Conservation (phyloP, 2,113 vertebrate genomes). For the Neofelis nebulosa region DNA sequence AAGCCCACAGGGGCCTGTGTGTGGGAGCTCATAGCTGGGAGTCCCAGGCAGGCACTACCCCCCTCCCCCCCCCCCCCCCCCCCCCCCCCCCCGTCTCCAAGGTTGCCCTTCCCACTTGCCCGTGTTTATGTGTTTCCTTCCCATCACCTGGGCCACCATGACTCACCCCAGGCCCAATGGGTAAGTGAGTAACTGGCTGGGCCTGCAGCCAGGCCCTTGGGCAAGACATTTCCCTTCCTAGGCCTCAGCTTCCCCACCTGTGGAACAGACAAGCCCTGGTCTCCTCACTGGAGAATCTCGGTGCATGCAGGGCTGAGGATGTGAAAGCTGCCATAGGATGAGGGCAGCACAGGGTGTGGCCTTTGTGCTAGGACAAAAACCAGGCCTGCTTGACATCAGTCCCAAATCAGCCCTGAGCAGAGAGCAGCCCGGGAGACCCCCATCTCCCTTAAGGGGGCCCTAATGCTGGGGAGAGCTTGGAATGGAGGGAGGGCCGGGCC, state of each 20-base stretch:
- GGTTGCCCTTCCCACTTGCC: neutral
- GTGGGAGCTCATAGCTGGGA: neutral
- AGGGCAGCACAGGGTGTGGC: neutral
- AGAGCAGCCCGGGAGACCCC: neutral
- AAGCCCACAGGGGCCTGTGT: neutral
- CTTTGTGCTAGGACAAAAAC: neutral
- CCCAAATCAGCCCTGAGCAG: neutral
- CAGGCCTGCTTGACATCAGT: neutral
- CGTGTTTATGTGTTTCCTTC: conserved; percentile 57
- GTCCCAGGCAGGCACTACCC: neutral
- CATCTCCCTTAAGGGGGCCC: neutral
- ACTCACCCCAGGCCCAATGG: conserved; percentile 41
- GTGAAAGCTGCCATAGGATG: neutral
- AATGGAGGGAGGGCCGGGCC: neutral
- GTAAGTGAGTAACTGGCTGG: conserved; percentile 52
- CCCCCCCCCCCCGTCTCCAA: neutral
- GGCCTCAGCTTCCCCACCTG: conserved; percentile 58
- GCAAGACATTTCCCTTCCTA: conserved; percentile 48
- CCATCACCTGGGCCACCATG: conserved; percentile 69
- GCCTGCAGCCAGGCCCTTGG: conserved; percentile 49
- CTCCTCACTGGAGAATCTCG: neutral
- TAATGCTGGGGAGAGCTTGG: neutral
- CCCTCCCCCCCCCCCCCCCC: neutral
- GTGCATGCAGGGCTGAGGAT: neutral
- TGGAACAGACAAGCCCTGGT: neutral